phyloP scores from a whole-genome alignment of 2,113 vertebrate genomes.

The Marmota flaviventris region DNA sequence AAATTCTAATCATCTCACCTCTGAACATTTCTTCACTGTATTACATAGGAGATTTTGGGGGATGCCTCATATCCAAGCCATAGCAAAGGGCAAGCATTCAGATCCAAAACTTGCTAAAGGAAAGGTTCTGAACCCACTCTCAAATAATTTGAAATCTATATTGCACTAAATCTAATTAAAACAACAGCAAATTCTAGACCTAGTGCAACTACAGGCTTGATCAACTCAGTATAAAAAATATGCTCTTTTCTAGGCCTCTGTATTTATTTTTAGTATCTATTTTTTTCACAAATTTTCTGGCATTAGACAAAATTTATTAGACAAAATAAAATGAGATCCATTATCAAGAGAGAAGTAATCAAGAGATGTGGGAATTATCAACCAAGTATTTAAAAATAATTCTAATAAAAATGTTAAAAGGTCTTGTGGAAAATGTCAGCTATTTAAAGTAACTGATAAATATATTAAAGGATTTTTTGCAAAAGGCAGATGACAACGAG shows the following conservation, averaged over 20 bases:
- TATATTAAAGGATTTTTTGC: neutral
- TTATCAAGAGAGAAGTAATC: neutral
- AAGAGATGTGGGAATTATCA: neutral
- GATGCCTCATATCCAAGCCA: too few relatives aligned
- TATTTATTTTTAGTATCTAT: neutral
- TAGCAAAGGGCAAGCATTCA: neutral
- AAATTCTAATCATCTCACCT: too few relatives aligned
- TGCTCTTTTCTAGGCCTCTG: neutral
- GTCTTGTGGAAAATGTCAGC: neutral
- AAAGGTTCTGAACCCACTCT: neutral
- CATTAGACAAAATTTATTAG: neutral
- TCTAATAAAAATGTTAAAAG: neutral
- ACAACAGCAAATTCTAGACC: neutral
- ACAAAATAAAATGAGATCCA: neutral
- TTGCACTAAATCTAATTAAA: neutral
- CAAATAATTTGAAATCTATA: neutral
- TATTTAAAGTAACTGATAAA: slow-evolving; percentile 34
- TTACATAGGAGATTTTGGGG: too few relatives aligned
- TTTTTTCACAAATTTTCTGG: neutral
- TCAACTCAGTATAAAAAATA: neutral
- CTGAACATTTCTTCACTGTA: too few relatives aligned
- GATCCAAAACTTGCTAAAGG: neutral
- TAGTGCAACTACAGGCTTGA: neutral
- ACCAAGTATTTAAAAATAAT: neutral
- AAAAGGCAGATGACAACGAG: neutral